These are phyloP conservation scores for Pionites leucogaster DNA, from an alignment of 2,113 vertebrate species.

Conservation along the genomic window DNA sequence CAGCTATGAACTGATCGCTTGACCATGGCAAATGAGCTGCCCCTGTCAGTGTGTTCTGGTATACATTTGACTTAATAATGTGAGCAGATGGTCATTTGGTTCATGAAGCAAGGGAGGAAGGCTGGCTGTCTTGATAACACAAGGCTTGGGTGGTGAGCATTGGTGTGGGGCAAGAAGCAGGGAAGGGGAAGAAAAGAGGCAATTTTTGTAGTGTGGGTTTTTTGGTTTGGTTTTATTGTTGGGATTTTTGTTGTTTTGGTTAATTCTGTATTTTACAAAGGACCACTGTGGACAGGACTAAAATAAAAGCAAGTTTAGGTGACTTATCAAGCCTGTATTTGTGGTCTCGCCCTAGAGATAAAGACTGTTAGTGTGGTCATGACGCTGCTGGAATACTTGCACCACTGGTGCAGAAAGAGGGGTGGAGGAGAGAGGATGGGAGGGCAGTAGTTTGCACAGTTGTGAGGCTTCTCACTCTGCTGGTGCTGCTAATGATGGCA, in stretches of 20 bases:
- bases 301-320: background rate
- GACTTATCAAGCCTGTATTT: background rate
- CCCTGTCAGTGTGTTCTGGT: conserved; percentile 7
- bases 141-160: background rate
- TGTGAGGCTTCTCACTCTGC: background rate
- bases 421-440: background rate
- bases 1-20: background rate
- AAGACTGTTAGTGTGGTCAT: background rate
- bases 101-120: background rate
- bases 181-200: background rate
- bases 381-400: background rate
- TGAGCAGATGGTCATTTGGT: conserved; percentile 52
- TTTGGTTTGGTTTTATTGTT: background rate
- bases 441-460: background rate
- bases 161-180: background rate
- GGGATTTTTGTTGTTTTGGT: background rate
- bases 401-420: background rate
- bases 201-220: background rate
- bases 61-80: conserved; percentile 44
- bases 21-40: conserved; percentile 20
- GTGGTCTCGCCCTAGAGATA: background rate
- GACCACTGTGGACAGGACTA: background rate
- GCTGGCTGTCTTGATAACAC: background rate
- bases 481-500: background rate
- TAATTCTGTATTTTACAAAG: background rate